These are phyloP conservation scores for Dendroctonus valens DNA, from an alignment of 1,140 invertebrate genomes.

Conservation along the genomic window DNA sequence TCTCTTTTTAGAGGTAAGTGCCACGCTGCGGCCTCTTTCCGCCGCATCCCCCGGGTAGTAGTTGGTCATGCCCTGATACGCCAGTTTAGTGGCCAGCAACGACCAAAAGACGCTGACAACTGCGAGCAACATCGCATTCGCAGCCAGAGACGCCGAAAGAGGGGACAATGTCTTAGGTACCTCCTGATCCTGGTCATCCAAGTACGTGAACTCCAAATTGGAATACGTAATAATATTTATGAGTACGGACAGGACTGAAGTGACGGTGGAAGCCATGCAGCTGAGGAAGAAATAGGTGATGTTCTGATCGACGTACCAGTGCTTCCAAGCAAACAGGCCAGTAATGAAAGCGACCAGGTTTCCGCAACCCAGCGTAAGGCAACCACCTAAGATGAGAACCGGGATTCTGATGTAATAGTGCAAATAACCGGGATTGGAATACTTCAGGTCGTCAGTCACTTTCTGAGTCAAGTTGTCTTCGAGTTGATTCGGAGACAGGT, in stretches of 20 bases:
- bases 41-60: slow-evolving; percentile 56
- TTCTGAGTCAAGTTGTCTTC: slow-evolving; percentile 15
- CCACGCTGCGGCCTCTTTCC: slow-evolving; percentile 50
- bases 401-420: slow-evolving; percentile 37
- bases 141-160: slow-evolving; percentile 47
- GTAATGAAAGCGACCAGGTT: slow-evolving; percentile 56
- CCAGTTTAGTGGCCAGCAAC: slow-evolving; percentile 57
- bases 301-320: slow-evolving; percentile 66
- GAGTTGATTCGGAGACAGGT: neutral
- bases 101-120: slow-evolving; percentile 62
- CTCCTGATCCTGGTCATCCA: slow-evolving; percentile 9
- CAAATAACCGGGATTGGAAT: slow-evolving; percentile 14
- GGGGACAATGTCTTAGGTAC: slow-evolving; percentile 4
- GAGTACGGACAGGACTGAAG: slow-evolving; percentile 47
- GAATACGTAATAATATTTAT: slow-evolving; percentile 25
- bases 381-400: slow-evolving; percentile 28
- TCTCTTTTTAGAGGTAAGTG: slow-evolving; percentile 48
- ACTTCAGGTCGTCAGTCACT: slow-evolving; percentile 26
- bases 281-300: slow-evolving; percentile 61
- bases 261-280: slow-evolving; percentile 52
- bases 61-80: slow-evolving; percentile 61
- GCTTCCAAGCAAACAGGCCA: slow-evolving; percentile 59
- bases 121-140: slow-evolving; percentile 61
- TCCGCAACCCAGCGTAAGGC: slow-evolving; percentile 44
- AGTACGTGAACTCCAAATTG: slow-evolving; percentile 23